Percentiles rank a stretch among this genome's conserved stretches.
Evolutionary conservation across 1,140 invertebrate genomes (phyloP).

Genomic region (Megalopta genalis): DNA sequence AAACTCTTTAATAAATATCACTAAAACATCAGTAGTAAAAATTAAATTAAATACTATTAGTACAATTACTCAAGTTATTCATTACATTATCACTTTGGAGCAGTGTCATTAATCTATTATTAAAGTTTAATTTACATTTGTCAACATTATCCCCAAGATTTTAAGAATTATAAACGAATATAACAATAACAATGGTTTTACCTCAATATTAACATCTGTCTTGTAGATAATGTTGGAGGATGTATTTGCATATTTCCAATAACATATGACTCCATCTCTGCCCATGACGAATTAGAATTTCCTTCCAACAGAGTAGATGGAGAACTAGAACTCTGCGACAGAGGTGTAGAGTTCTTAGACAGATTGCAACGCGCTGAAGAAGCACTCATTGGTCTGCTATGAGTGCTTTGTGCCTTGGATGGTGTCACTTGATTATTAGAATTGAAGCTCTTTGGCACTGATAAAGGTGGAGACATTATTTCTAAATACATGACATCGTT

Average conservation of each 20-base stretch:
- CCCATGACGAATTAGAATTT: slow-evolving; percentile 92
- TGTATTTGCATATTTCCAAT: slow-evolving; percentile 92
- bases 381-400: slow-evolving; percentile 56
- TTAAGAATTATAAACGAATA: not conserved
- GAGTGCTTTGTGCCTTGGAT: slow-evolving; percentile 47
- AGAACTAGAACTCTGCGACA: slow-evolving; percentile 46
- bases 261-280: slow-evolving; percentile 92
- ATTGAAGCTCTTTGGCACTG: slow-evolving; percentile 68
- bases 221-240: slow-evolving; percentile 91
- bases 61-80: not conserved
- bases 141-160: too few relatives aligned
- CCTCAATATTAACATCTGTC: slow-evolving; percentile 92
- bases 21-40: not conserved
- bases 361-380: slow-evolving; percentile 48
- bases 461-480: slow-evolving; percentile 76
- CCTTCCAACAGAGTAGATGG: slow-evolving; percentile 71
- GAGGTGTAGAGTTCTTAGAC: slow-evolving; percentile 48
- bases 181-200: slow-evolving; percentile 5
- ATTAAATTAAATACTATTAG: not conserved
- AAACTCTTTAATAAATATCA: not conserved
- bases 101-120: too few relatives aligned
- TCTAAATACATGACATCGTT: slow-evolving; percentile 62
- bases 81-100: not conserved
- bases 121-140: too few relatives aligned
- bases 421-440: slow-evolving; percentile 55